Percentiles rank a stretch among this genome's conserved stretches.
Evolutionary conservation across 2,113 vertebrate species (phyloP).

Genomic region (Henicopernis longicauda): DNA sequence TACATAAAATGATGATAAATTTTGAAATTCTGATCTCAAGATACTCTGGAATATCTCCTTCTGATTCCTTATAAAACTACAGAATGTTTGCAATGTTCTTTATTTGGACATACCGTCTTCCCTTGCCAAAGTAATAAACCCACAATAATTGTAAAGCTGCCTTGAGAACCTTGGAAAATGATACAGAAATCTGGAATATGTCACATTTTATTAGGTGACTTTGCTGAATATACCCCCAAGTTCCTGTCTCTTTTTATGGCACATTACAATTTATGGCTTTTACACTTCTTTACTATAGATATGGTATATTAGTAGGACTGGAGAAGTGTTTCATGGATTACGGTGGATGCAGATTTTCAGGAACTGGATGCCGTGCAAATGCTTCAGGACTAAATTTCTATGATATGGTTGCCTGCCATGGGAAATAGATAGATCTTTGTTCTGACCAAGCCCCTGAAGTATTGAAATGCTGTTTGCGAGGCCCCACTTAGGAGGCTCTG

Average conservation of each 20-base stretch:
- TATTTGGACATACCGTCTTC: neutral
- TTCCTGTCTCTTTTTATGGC: neutral
- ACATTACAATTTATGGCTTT: neutral
- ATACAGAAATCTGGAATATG: neutral
- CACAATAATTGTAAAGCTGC: neutral
- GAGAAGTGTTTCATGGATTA: neutral
- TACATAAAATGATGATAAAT: neutral
- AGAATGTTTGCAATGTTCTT: neutral
- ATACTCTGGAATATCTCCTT: neutral
- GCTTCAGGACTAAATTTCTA: neutral
- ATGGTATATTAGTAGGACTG: neutral
- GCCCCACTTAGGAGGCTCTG: neutral
- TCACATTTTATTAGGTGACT: conserved; percentile 7
- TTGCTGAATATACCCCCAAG: neutral
- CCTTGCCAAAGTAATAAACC: neutral
- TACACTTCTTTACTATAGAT: neutral
- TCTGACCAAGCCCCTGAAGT: neutral
- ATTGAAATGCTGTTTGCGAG: neutral
- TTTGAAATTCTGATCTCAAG: neutral
- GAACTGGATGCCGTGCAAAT: neutral
- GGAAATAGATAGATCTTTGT: neutral
- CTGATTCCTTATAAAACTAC: neutral
- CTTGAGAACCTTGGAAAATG: neutral
- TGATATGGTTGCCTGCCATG: fast-evolving
- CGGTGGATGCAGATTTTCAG: neutral